A percentile compares a stretch with the other conserved stretches of the same genome.
Conservation (phyloP, 2,888 invertebrate species). For the Acrobasis suavella region DNA sequence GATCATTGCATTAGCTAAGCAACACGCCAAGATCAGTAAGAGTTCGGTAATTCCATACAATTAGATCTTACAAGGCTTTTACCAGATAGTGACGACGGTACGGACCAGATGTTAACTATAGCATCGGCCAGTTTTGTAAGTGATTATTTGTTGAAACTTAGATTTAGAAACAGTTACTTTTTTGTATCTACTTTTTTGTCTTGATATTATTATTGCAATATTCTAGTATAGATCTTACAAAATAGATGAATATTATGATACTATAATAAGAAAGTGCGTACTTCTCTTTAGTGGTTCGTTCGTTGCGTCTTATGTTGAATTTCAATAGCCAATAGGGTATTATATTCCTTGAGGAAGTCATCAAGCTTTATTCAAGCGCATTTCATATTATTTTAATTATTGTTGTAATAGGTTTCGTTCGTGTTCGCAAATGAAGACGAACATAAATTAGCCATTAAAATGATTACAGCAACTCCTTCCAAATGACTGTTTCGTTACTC, state of each 20-base stretch:
- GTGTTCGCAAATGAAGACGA: background rate
- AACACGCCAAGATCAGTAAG: background rate
- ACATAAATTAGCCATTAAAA: background rate
- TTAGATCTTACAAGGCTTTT: slow-evolving; percentile 8
- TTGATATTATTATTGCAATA: background rate
- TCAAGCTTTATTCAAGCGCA: background rate
- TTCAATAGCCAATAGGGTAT: no score
- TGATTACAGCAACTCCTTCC: background rate
- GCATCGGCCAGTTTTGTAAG: slow-evolving; percentile 5
- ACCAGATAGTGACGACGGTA: background rate
- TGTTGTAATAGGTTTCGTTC: background rate
- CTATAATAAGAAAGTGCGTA: no score
- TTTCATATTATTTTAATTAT: background rate
- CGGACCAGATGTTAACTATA: background rate
- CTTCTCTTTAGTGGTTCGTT: no score
- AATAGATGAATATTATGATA: no score
- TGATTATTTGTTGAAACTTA: slow-evolving; percentile 1
- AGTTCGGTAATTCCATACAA: slow-evolving; percentile 11
- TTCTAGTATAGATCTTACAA: no score
- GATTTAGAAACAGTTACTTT: background rate
- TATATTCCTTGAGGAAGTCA: background rate
- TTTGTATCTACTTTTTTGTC: background rate
- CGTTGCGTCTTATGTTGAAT: no score
- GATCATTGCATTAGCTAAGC: background rate
- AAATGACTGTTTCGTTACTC: slow-evolving; percentile 8